Base-by-base conservation (phyloP, 2,888 invertebrate genomes). In the Xanthorhoe spadicearia region DNA sequence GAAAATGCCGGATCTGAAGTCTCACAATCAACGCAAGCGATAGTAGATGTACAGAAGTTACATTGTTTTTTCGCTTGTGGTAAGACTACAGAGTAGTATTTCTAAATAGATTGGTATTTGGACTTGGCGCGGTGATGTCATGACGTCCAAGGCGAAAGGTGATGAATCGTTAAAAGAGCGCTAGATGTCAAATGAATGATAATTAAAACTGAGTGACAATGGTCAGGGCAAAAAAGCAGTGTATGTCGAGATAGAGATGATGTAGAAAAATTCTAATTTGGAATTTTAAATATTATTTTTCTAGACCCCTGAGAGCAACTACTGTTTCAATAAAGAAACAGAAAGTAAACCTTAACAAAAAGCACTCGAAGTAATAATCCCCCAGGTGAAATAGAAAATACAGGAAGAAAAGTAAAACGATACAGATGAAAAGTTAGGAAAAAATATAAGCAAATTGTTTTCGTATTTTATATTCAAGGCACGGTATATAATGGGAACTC, bases 401-500 rank as follows among this genome's bases (percentile, higher is more conserved):
- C 69, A 57, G 57, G 59, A 48, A 55, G 56, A 15, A 67, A 69
- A 68, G 58, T n/a, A 58, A 58, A 69, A 69, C 55, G 57, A 65
- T 32, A 56, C 59, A 46, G 19, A 50, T 56, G 63, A 43, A 67
- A 64, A 68, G 57, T 61, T 68, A 32, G 43, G 48, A 38, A 56
- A 63, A 63, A 67, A 63, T 63, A 67, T 63, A 57, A 68, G 56
- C 49, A 68, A 68, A 64, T 68, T 64, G 64, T 64, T 66, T 63
- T 57, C 23, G 2, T 48, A 32, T 28, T 83, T 79, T 74, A 74
- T 71, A 85, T 85, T 83, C 81, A 75, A 70, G 76, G 72, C 81
- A 83, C 71, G 69, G 78, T 77, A 80, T 79, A 79, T 82, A 83
- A 83, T 80, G 76, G 77, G 73, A 76, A 80, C 81, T 82, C 74